phyloP scores from a whole-genome alignment of 2,888 invertebrate genomes.

The Torymus tubicola region DNA sequence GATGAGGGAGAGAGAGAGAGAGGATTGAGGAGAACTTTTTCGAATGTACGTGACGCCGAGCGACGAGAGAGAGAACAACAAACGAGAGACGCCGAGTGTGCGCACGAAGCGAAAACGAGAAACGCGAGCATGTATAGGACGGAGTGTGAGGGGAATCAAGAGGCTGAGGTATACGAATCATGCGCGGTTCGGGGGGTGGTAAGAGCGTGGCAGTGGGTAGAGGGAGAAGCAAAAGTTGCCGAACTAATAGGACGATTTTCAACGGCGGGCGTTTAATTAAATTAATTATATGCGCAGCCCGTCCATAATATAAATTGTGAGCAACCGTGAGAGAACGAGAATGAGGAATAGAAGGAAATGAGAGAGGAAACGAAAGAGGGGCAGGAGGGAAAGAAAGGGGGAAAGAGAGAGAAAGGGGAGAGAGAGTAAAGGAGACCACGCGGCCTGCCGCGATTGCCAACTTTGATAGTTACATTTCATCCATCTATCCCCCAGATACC shows the following conservation, averaged over 20 bases:
- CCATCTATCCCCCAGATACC: conserved; percentile 69
- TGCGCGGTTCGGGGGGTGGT: neutral
- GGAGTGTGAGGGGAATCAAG: conserved; percentile 44
- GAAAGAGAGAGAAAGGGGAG: conserved; percentile 48
- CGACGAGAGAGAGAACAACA: conserved; percentile 53
- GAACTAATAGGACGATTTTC: conserved; percentile 72
- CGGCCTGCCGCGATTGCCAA: conserved; percentile 72
- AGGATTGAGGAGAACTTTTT: conserved; percentile 60
- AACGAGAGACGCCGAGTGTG: conserved; percentile 60
- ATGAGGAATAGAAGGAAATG: conserved; percentile 46
- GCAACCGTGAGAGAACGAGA: conserved; percentile 62
- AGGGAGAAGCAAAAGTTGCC: conserved; percentile 68
- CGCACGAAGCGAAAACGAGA: conserved; percentile 52
- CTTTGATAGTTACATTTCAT: conserved; percentile 75
- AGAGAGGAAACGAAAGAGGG: conserved; percentile 51
- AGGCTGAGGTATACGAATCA: conserved; percentile 53
- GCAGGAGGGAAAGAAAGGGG: conserved; percentile 38
- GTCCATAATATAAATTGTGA: conserved; percentile 74
- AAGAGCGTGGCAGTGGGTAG: conserved; percentile 49
- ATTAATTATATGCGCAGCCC: conserved; percentile 76
- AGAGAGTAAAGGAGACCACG: conserved; percentile 58
- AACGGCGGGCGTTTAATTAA: conserved; percentile 75
- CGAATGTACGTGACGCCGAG: conserved; percentile 54
- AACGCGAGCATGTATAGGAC: neutral
- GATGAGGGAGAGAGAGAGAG: neutral